A percentile compares a stretch with the other conserved stretches of the same genome.
Conservation (phyloP, 2,797 vertebrate species). For the Neomorphus geoffroyi region DNA sequence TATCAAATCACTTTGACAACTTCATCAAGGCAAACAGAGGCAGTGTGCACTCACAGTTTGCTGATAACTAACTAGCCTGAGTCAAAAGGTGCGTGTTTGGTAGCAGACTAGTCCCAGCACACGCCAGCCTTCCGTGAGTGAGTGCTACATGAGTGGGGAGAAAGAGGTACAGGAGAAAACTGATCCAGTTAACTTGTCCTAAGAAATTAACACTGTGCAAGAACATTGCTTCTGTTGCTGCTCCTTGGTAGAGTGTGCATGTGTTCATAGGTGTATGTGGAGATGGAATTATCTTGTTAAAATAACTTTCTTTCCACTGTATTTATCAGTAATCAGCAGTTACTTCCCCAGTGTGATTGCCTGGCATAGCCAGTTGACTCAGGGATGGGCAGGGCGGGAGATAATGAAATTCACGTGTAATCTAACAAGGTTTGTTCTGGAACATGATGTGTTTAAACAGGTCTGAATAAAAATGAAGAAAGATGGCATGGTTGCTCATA, state of each 20-base stretch:
- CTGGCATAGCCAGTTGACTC: background rate
- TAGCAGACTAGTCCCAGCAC: background rate
- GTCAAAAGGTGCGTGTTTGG: background rate
- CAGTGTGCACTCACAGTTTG: background rate
- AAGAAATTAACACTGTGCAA: background rate
- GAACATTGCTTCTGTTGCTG: background rate
- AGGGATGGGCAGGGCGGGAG: rapidly evolving
- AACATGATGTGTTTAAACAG: background rate
- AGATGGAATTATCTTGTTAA: background rate
- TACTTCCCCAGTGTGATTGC: background rate
- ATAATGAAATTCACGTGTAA: background rate
- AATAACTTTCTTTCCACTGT: background rate
- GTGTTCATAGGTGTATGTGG: background rate
- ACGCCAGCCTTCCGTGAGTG: background rate
- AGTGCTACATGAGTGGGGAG: background rate
- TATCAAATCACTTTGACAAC: background rate
- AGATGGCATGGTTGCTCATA: background rate
- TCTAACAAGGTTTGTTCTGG: background rate
- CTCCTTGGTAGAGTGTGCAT: background rate
- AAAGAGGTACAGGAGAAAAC: background rate
- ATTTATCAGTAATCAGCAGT: background rate
- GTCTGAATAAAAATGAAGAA: background rate
- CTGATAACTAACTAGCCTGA: background rate
- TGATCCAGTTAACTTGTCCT: background rate
- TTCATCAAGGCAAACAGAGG: background rate